phyloP scores from a whole-genome alignment of 2,113 vertebrate species.

The Cyanoramphus novaezelandiae region DNA sequence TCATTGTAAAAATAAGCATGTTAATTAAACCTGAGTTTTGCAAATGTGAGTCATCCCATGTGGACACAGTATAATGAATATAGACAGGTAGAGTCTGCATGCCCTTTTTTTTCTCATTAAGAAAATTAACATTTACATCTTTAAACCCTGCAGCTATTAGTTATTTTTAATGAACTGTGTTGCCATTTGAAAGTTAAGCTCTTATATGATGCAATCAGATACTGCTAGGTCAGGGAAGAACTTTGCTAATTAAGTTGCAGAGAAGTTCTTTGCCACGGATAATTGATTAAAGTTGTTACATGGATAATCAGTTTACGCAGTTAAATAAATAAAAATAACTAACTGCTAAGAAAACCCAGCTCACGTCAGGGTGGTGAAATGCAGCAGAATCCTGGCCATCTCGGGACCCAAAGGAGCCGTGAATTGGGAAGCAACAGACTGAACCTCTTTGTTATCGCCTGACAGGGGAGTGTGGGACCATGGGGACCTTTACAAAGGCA shows the following conservation, averaged over 20 bases:
- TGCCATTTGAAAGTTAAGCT: conserved; percentile 73
- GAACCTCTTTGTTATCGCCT: neutral
- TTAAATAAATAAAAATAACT: conserved; percentile 64
- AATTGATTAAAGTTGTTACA: conserved; percentile 69
- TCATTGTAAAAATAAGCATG: conserved; percentile 76
- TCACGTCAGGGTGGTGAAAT: neutral
- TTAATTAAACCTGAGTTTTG: conserved; percentile 77
- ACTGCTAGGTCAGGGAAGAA: conserved; percentile 68
- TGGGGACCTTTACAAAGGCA: neutral
- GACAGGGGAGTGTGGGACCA: rapidly evolving
- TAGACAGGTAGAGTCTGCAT: conserved; percentile 61
- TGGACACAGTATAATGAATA: conserved; percentile 74
- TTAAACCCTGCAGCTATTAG: conserved; percentile 73
- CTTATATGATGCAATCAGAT: conserved; percentile 63
- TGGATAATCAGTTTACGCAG: conserved; percentile 44
- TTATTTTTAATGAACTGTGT: conserved; percentile 78
- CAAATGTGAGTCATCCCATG: conserved; percentile 69
- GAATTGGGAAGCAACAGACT: neutral
- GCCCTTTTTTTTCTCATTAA: conserved; percentile 65
- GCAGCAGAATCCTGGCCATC: neutral
- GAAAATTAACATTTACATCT: conserved; percentile 71
- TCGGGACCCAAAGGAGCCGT: neutral
- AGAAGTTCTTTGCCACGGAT: conserved; percentile 59
- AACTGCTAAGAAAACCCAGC: conserved; percentile 15
- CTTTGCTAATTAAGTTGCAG: conserved; percentile 74